Conservation (phyloP, 2,888 invertebrate species). For the Drosophila engyochracea region DNA sequence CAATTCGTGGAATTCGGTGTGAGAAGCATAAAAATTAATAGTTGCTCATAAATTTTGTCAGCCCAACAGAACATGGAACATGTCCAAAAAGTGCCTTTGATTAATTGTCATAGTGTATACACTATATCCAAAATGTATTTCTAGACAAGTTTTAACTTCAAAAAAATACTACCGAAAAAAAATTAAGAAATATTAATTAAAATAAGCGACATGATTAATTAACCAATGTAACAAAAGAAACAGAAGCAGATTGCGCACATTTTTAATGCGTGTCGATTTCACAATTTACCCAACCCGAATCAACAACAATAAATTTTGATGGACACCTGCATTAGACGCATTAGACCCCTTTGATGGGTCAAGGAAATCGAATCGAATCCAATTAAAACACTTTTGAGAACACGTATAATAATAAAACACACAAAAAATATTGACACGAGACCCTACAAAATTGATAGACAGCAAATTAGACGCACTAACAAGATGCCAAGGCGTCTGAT, state of each 20-base stretch:
- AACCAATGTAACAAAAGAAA: conserved; percentile 7
- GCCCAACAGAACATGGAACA: conserved; percentile 48
- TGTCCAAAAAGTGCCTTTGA: conserved; percentile 51
- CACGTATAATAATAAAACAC: conserved; percentile 5
- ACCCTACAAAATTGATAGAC: conserved; percentile 30
- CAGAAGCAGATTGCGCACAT: conserved; percentile 18
- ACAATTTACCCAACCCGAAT: conserved; percentile 15
- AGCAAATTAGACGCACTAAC: conserved; percentile 34
- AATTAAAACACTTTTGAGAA: conserved; percentile 23
- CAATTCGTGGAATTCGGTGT: conserved; percentile 53
- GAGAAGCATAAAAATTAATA: conserved; percentile 62
- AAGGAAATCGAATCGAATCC: conserved; percentile 31
- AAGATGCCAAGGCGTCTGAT: conserved; percentile 22
- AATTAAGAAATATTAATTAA: conserved; percentile 40
- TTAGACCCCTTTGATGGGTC: conserved; percentile 13
- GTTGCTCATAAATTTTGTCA: conserved; percentile 59
- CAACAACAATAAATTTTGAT: conserved; percentile 13
- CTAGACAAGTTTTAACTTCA: conserved; percentile 38
- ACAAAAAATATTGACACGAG: conserved; percentile 35
- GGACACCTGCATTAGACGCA: conserved; percentile 28
- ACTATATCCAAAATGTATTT: conserved; percentile 34
- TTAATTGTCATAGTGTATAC: conserved; percentile 45
- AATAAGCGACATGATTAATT: conserved; percentile 51
- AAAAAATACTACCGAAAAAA: conserved; percentile 30
- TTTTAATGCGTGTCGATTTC: conserved; percentile 9